Evolutionary conservation across 2,797 vertebrate genomes (phyloP).

Genomic region (Aselliscus stoliczkanus): DNA sequence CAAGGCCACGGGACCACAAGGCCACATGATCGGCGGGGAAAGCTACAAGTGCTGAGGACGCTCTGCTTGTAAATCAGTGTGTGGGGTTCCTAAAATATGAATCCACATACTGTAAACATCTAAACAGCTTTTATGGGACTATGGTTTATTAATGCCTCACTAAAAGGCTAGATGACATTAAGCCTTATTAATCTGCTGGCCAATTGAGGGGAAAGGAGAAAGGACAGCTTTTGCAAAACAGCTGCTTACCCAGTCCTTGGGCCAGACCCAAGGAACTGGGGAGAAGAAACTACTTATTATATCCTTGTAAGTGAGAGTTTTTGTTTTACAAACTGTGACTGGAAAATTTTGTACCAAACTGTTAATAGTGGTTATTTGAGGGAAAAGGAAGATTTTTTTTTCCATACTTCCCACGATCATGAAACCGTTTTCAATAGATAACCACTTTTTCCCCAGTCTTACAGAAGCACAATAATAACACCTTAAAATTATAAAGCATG

Average conservation of each 20-base stretch:
- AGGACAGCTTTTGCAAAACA: conserved; percentile 22
- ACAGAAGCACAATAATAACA: background rate
- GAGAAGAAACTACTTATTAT: conserved; percentile 9
- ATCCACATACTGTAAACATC: background rate
- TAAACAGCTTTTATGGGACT: background rate
- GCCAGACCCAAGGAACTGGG: conserved; percentile 26
- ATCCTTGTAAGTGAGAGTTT: conserved; percentile 3
- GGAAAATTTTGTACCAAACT: background rate
- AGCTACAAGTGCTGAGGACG: background rate
- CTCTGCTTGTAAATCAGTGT: background rate
- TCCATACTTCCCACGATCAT: background rate
- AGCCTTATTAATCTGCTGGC: conserved; percentile 2
- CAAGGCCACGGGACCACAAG: conserved; percentile 25
- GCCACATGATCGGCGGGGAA: background rate
- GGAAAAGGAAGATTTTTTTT: background rate
- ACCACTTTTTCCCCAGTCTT: background rate
- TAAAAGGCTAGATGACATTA: background rate
- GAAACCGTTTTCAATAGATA: background rate
- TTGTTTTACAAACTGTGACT: conserved; percentile 33
- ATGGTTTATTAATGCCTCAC: background rate
- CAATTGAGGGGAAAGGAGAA: background rate
- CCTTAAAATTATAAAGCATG: background rate
- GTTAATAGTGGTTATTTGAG: background rate
- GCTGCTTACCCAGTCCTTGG: conserved; percentile 43
- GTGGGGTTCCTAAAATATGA: background rate